Evolutionary conservation across 2,888 invertebrate species (phyloP).

Genomic region (Campoplex nolae): DNA sequence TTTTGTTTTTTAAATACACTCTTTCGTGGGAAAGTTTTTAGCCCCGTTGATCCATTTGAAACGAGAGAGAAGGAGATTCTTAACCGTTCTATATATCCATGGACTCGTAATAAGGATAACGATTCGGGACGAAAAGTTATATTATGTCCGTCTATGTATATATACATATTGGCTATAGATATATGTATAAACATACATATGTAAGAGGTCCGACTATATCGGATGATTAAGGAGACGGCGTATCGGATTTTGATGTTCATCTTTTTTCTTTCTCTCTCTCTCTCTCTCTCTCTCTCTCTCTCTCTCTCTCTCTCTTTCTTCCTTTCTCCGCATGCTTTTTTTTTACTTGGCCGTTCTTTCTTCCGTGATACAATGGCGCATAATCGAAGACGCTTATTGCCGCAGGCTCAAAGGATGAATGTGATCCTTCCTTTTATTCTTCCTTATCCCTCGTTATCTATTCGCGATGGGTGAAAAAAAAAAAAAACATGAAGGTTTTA

Average conservation of each 20-base stretch:
- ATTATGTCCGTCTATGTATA: slow-evolving; percentile 25
- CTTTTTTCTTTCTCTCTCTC: slow-evolving; percentile 38
- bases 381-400: slow-evolving; percentile 54
- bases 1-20: background rate
- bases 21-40: slow-evolving; percentile 61
- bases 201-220: slow-evolving; percentile 52
- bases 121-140: slow-evolving; percentile 67
- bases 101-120: slow-evolving; percentile 69
- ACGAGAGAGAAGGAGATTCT: slow-evolving; percentile 42
- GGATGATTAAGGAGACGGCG: slow-evolving; percentile 70
- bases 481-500: background rate
- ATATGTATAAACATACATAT: slow-evolving; percentile 16
- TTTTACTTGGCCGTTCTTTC: slow-evolving; percentile 39
- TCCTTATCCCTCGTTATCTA: slow-evolving; percentile 36
- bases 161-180: background rate
- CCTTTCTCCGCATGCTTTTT: background rate
- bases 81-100: slow-evolving; percentile 12
- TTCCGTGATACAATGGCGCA: slow-evolving; percentile 45
- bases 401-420: slow-evolving; percentile 15
- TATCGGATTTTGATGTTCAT: slow-evolving; percentile 64
- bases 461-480: slow-evolving; percentile 17
- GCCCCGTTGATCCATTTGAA: slow-evolving; percentile 64
- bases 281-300: slow-evolving; percentile 33
- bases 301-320: slow-evolving; percentile 25
- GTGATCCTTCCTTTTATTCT: slow-evolving; percentile 12